phyloP scores from a whole-genome alignment of 2,888 invertebrate genomes.

The Camponotus fellah region DNA sequence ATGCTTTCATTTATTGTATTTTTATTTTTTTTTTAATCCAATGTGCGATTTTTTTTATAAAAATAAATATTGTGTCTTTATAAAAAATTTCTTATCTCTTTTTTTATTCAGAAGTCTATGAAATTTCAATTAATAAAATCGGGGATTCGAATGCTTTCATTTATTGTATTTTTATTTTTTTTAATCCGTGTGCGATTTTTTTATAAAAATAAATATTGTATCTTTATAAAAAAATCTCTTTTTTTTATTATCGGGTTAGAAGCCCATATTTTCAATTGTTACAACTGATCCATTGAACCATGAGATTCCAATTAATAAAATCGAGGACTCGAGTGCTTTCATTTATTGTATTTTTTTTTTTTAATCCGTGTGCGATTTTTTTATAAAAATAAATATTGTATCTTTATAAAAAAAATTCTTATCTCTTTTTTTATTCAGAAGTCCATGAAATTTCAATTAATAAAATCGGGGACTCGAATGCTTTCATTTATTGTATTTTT shows the following conservation, averaged over 20 bases:
- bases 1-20: not conserved
- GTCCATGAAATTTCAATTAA: not conserved
- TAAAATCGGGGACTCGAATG: not conserved
- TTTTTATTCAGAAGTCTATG: not conserved
- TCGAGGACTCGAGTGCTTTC: not conserved
- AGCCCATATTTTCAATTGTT: not conserved
- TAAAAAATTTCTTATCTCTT: not conserved
- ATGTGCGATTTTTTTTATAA: not conserved
- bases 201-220: slow-evolving; percentile 12
- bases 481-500: not conserved
- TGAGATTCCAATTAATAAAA: not conserved
- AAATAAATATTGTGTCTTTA: not conserved
- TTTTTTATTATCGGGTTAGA: slow-evolving; percentile 25
- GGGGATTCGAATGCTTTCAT: not conserved
- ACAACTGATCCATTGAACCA: not conserved
- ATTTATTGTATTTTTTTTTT: not conserved
- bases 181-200: not conserved
- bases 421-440: not conserved
- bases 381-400: slow-evolving; percentile 16
- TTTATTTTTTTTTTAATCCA: not conserved
- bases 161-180: not conserved
- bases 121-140: not conserved
- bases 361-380: not conserved
- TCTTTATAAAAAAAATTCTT: not conserved
- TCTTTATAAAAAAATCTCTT: not conserved